These are phyloP conservation scores for Pseudorhombus dupliciocellatus DNA, from an alignment of 2,113 vertebrate genomes.

Conservation along the genomic window DNA sequence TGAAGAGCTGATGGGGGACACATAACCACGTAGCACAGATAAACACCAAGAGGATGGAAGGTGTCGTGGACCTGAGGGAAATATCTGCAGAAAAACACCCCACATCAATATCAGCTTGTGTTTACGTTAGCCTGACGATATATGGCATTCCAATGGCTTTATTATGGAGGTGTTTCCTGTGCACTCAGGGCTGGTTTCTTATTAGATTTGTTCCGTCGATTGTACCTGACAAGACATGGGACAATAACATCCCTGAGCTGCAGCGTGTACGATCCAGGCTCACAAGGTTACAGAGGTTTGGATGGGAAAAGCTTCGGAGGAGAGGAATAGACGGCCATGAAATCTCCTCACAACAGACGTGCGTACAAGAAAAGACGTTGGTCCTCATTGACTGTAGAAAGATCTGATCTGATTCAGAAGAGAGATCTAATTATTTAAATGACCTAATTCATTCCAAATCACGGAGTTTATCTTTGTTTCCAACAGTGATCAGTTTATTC, in stretches of 20 bases:
- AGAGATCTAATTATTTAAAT: too few species aligned
- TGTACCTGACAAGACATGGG: constrained; percentile 15
- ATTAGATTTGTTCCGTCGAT: constrained; percentile 19
- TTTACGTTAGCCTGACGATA: constrained; percentile 5
- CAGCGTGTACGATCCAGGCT: constrained; percentile 13
- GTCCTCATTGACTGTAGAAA: constrained; percentile 56
- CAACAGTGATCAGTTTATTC: neutral
- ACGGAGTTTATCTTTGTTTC: neutral
- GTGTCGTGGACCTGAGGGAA: constrained; percentile 37
- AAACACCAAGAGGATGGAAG: constrained; percentile 40
- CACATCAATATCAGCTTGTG: constrained; percentile 33
- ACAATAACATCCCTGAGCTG: constrained; percentile 6
- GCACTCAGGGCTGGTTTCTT: constrained; percentile 19
- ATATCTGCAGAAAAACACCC: constrained; percentile 34
- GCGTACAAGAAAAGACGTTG: constrained; percentile 55
- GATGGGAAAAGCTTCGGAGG: neutral
- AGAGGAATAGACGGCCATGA: constrained; percentile 16
- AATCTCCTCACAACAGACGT: constrained; percentile 44
- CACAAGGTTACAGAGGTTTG: neutral
- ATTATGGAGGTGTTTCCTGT: constrained; percentile 3
- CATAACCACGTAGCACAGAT: constrained; percentile 60
- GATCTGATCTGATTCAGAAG: too few species aligned
- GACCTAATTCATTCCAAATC: too few species aligned
- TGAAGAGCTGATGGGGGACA: constrained; percentile 67
- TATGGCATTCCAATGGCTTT: constrained; percentile 16